Evolutionary conservation across 2,888 invertebrate species (phyloP), one percentile per base, ranked within the genome.

Genomic region (Campoletis raptor): DNA sequence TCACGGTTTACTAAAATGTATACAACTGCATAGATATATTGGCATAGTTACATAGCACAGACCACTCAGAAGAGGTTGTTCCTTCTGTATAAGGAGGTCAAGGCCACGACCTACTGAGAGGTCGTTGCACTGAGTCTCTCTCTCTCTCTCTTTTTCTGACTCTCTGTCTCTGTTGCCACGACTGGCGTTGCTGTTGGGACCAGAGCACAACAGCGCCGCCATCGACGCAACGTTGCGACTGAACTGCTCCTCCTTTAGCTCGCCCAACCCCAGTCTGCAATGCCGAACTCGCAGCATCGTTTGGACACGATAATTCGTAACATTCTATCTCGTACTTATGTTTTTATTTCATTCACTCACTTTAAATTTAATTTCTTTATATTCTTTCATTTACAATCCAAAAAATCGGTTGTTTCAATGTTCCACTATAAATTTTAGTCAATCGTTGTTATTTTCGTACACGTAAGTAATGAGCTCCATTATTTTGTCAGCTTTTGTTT

Each of bases 41-140:
- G 52, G 73, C 72, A 76, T 81, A 77, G 70, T 30, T 83, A 48
- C 78, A 52, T 72, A 40, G 80, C 73, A 77, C 67, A 52, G 72
- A 67, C 48, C 40, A 83, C 76, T 15, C 69, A 81, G 83, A 72
- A 83, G 81, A 83, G 80, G 91, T 89, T 90, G 90, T 92, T 92
- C 91, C 90, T 90, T 90, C 90, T 76, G 89, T 89, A 66, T 66
- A 92, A 93, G 90, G 91, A 92, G 92, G 93, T 93, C 93, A 93
- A 93, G 93, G 93, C 93, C 92, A 90, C 89, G 92, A 93, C 93
- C 93, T 89, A 93, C 92, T 93, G 90, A 87, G 92, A 92, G 93
- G 92, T 93, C 92, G 88, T 92, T 91, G 90, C 89, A 89, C 87
- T 87, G 81, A 81, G 67, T 73, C 81, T 87, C 85, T 87, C 79